A percentile compares a stretch with the other conserved stretches of the same genome.
Evolutionary conservation across 92 coral and sea anemone genomes (phyloP).

Genomic region (Phenganax subtilis): DNA sequence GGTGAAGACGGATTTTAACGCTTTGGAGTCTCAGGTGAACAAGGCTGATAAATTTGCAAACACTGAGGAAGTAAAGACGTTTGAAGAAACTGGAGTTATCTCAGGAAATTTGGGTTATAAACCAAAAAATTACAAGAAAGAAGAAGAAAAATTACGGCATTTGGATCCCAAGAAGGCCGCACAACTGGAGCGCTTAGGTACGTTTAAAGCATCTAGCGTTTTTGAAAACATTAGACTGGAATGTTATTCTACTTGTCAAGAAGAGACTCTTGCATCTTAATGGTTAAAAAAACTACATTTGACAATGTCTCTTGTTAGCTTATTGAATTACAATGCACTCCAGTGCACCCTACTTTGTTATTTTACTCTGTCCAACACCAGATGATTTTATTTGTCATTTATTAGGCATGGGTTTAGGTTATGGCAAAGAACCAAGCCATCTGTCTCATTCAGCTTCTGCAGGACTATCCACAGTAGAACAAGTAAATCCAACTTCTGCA

Average conservation of each 20-base stretch:
- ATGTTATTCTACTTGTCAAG: too few species aligned
- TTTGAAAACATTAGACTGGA: too few species aligned
- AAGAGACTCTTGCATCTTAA: too few species aligned
- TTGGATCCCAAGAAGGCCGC: constrained; percentile 94
- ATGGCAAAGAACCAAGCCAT: constrained; percentile 56
- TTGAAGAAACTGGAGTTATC: constrained; percentile 65
- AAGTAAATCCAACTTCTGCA: constrained; percentile 63
- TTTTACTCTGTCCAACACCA: too few species aligned
- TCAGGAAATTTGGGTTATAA: constrained; percentile 83
- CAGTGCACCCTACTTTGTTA: too few species aligned
- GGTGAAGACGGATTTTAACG: constrained; percentile 88
- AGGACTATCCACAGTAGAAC: constrained; percentile 82
- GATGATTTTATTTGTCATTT: too few species aligned
- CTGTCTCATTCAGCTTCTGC: constrained; percentile 98
- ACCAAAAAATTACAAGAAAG: constrained; percentile 71
- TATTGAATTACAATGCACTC: too few species aligned
- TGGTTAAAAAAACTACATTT: too few species aligned
- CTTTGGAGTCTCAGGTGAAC: constrained; percentile 73
- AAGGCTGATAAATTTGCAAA: constrained; percentile 65
- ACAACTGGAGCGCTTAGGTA: constrained; percentile 68
- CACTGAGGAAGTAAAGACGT: constrained; percentile 62
- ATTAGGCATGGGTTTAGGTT: constrained; percentile 82
- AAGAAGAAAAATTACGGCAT: constrained; percentile 80
- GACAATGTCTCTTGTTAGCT: too few species aligned
- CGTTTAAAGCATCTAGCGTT: too few species aligned